These are phyloP conservation scores for Acanthaster planci DNA, from an alignment of 35 echinoderm and acorn worm genomes.

Conservation along the genomic window DNA sequence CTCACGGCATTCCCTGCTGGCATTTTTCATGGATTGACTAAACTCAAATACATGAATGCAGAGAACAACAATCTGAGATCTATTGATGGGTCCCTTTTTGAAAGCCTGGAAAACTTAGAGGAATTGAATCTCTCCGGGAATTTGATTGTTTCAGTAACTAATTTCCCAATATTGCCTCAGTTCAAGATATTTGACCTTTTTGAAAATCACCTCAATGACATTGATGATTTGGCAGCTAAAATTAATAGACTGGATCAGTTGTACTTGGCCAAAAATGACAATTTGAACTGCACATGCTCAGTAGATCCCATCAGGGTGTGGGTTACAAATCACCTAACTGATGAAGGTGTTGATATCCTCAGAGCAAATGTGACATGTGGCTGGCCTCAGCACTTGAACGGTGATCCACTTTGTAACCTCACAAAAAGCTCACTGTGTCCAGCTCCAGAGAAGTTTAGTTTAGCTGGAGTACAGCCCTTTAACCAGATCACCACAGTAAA, in stretches of 20 bases:
- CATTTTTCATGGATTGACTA: constrained; percentile 28
- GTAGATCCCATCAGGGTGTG: background rate
- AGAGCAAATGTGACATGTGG: background rate
- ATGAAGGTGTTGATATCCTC: background rate
- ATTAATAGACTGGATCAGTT: background rate
- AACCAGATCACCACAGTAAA: no score
- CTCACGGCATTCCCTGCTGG: constrained; percentile 16
- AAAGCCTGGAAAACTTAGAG: background rate
- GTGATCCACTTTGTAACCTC: background rate
- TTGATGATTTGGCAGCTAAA: background rate
- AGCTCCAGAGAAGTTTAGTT: no score
- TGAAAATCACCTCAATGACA: constrained; percentile 21
- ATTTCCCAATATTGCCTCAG: background rate
- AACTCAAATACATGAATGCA: constrained; percentile 51
- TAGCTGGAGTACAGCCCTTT: no score
- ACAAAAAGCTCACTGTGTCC: no score
- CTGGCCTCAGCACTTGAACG: background rate
- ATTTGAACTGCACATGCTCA: constrained; percentile 9
- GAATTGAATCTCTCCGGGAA: constrained; percentile 6
- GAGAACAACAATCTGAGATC: constrained; percentile 37
- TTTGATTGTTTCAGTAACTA: background rate
- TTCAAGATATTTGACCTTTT: constrained; percentile 37
- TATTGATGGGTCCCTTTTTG: background rate
- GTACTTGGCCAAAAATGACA: constrained; percentile 13
- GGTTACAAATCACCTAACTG: background rate